These are phyloP conservation scores for Sinocyclocheilus anophthalmus DNA, from an alignment of 2,113 vertebrate genomes.

Conservation along the genomic window DNA sequence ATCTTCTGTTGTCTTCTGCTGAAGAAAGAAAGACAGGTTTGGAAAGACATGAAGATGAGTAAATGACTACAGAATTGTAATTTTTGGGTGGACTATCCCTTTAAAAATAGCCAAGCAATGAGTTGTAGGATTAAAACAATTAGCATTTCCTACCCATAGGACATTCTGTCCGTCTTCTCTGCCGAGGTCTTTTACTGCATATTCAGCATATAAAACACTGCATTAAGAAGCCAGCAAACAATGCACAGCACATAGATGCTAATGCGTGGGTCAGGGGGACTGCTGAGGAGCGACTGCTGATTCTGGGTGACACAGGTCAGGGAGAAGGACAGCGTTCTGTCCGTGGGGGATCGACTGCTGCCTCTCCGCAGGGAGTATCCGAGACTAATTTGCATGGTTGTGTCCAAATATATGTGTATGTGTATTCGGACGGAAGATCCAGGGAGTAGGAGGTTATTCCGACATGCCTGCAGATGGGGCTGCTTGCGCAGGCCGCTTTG, in stretches of 20 bases:
- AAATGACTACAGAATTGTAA: background rate
- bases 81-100: background rate
- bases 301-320: conserved; percentile 55
- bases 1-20: background rate
- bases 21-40: background rate
- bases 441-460: conserved; percentile 56
- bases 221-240: conserved; percentile 59
- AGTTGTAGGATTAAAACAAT: conserved; percentile 50
- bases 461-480: conserved; percentile 45
- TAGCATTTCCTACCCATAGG: conserved; percentile 51
- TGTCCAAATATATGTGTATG: conserved; percentile 52
- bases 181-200: conserved; percentile 55
- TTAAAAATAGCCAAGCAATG: conserved; percentile 24
- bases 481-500: conserved; percentile 41
- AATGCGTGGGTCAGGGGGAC: conserved; percentile 55
- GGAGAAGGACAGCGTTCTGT: conserved; percentile 43
- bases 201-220: conserved; percentile 56
- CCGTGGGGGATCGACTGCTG: conserved; percentile 50
- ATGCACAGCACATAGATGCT: conserved; percentile 54
- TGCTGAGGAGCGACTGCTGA: conserved; percentile 47
- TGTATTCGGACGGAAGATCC: conserved; percentile 32
- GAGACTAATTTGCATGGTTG: conserved; percentile 59
- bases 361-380: conserved; percentile 37
- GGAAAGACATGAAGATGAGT: background rate
- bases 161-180: conserved; percentile 35